Evolutionary conservation across 2,888 invertebrate species (phyloP).

Genomic region (Andrena praecox): DNA sequence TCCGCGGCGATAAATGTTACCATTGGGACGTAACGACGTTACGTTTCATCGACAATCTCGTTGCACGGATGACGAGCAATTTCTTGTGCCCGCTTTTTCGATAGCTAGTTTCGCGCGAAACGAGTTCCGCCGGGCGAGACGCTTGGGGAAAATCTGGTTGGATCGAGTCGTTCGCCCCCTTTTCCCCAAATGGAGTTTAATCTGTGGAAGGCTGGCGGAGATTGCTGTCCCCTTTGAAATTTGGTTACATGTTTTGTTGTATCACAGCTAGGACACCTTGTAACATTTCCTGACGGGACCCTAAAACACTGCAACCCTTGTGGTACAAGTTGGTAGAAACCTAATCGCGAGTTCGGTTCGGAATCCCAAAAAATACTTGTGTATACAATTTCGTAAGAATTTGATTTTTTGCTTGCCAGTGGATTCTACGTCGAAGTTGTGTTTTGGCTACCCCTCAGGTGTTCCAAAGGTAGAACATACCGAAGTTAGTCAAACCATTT

Average conservation of each 20-base stretch:
- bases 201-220: background rate
- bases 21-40: conserved; percentile 58
- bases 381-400: too few relatives aligned
- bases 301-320: background rate
- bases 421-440: too few relatives aligned
- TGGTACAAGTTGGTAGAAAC: too few relatives aligned
- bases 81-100: conserved; percentile 53
- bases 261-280: background rate
- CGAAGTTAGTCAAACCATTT: too few relatives aligned
- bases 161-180: conserved; percentile 15
- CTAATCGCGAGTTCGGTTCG: too few relatives aligned
- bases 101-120: conserved; percentile 30
- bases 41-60: conserved; percentile 53
- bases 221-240: background rate
- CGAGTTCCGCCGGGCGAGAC: conserved; percentile 25
- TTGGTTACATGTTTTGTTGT: background rate
- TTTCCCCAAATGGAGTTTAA: background rate
- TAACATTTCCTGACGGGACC: background rate
- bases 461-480: too few relatives aligned
- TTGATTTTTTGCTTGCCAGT: too few relatives aligned
- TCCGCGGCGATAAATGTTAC: conserved; percentile 39
- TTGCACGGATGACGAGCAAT: conserved; percentile 52
- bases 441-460: too few relatives aligned
- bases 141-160: conserved; percentile 35
- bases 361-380: too few relatives aligned